Conservation (phyloP, 2,888 invertebrate genomes). For the Pollenia griseotomentosa region DNA sequence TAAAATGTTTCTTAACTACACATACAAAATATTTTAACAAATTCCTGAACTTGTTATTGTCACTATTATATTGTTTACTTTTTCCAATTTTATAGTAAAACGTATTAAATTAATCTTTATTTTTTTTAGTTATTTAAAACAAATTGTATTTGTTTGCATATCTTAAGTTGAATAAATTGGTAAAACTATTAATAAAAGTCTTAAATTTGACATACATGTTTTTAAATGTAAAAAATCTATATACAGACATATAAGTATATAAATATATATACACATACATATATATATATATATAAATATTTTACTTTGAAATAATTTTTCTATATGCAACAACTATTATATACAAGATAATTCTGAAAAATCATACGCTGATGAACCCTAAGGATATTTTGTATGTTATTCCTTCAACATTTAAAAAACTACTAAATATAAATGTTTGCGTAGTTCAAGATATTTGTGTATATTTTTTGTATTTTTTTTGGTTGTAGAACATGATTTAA, state of each 20-base stretch:
- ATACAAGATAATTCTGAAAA: slow-evolving; percentile 9
- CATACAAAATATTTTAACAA: background rate
- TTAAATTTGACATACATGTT: slow-evolving; percentile 32
- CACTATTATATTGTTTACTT: background rate
- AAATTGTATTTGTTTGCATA: background rate
- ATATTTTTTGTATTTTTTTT: slow-evolving; percentile 14
- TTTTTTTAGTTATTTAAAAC: background rate
- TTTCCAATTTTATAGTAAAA: background rate
- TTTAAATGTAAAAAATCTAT: slow-evolving; percentile 15
- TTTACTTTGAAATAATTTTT: background rate
- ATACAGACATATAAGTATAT: background rate
- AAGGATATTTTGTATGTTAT: background rate
- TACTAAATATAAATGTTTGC: background rate
- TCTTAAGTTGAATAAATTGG: slow-evolving; percentile 3
- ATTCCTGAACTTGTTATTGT: background rate
- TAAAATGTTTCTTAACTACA: too few species aligned
- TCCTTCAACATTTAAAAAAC: slow-evolving; percentile 4
- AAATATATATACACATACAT: background rate
- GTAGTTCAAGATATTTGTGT: background rate
- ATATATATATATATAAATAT: background rate
- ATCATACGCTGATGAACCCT: background rate
- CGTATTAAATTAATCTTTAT: background rate
- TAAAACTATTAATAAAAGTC: slow-evolving; percentile 55
- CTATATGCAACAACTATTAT: background rate
- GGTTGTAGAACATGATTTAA: slow-evolving; percentile 45